Conservation (phyloP, 2,797 vertebrate species). For the Silurus lanzhouensis region DNA sequence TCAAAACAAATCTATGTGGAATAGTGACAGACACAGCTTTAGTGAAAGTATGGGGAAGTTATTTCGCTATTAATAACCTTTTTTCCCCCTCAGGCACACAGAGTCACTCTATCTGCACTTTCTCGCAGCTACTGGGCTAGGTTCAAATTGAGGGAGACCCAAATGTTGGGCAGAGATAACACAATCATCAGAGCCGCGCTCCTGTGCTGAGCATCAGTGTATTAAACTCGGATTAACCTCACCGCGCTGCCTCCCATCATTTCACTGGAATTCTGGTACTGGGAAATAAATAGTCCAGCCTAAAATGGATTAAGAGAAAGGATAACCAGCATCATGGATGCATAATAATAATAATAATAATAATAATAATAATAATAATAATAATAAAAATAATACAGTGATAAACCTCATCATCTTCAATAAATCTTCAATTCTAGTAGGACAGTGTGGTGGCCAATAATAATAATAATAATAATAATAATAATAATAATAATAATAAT, state of each 20-base stretch:
- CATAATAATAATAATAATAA: slow-evolving; percentile 10
- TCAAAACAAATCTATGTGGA: slow-evolving; percentile 97
- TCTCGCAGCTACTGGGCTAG: slow-evolving; percentile 96
- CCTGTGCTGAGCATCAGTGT: slow-evolving; percentile 89
- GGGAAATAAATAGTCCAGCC: slow-evolving; percentile 65
- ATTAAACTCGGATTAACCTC: slow-evolving; percentile 99
- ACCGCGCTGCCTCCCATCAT: slow-evolving; percentile 82
- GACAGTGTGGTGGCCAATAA: background rate
- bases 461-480: background rate
- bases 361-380: background rate
- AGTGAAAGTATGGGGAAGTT: slow-evolving; percentile 96
- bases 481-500: background rate
- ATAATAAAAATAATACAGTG: background rate
- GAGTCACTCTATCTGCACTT: slow-evolving; percentile 91
- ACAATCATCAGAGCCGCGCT: slow-evolving; percentile 89
- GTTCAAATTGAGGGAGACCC: slow-evolving; percentile 95
- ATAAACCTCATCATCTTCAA: no score
- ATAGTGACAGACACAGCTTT: slow-evolving; percentile 91
- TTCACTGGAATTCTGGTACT: slow-evolving; percentile 79
- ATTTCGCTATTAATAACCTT: slow-evolving; percentile 99
- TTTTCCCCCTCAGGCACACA: slow-evolving; percentile 95
- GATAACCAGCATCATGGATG: background rate
- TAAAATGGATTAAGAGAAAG: slow-evolving; percentile 27
- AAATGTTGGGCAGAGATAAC: slow-evolving; percentile 99
- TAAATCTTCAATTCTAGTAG: background rate